Evolutionary conservation across 2,113 vertebrate genomes (phyloP).

Genomic region (Acanthochromis polyacanthus): DNA sequence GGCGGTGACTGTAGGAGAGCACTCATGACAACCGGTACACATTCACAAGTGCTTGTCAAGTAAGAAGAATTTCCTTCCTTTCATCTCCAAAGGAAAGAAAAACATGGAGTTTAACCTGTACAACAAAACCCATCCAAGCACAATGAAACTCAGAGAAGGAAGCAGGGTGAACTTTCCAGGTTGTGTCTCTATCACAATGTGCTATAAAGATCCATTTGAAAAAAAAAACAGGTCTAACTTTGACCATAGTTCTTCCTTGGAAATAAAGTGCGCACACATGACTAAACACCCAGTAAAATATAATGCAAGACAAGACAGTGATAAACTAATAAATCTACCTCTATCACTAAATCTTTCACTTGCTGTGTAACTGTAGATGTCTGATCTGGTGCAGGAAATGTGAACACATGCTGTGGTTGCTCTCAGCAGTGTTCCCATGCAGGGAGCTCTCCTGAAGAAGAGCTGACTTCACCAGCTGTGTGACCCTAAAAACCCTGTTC

Average conservation of each 20-base stretch:
- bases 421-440: no score
- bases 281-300: no score
- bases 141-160: neutral
- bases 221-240: neutral
- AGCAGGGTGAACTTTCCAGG: neutral
- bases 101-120: constrained; percentile 40
- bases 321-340: no score
- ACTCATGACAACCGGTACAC: constrained; percentile 33
- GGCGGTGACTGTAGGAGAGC: neutral
- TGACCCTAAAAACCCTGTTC: constrained; percentile 54
- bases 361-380: no score
- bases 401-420: no score
- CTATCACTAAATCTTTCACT: no score
- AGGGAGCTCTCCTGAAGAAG: neutral
- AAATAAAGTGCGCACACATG: neutral
- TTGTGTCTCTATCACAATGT: neutral
- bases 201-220: neutral
- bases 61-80: constrained; percentile 54
- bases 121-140: neutral
- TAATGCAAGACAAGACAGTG: no score
- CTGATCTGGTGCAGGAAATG: no score
- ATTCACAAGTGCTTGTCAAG: constrained; percentile 55
- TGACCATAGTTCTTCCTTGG: neutral
- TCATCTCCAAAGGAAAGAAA: constrained; percentile 36
- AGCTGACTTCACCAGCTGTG: constrained; percentile 56